phyloP scores from a whole-genome alignment of 2,797 vertebrate genomes.

The Toxotes lorentzi region DNA sequence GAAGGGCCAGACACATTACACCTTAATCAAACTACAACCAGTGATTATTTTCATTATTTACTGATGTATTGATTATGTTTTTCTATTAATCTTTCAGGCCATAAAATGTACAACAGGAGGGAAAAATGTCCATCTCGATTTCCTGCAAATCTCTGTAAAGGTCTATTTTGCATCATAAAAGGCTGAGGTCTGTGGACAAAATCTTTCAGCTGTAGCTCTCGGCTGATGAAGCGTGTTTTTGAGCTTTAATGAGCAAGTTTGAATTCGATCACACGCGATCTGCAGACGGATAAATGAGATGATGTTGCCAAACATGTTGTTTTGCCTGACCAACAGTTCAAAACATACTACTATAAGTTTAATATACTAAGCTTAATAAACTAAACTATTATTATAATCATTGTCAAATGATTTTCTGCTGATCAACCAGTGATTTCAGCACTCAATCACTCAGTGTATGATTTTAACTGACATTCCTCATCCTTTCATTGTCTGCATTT shows the following conservation, averaged over 20 bases:
- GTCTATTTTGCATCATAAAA: background rate
- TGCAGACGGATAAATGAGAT: background rate
- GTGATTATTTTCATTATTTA: background rate
- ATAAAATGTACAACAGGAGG: background rate
- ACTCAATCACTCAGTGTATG: background rate
- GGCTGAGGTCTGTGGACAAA: background rate
- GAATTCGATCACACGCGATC: background rate
- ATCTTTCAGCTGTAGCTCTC: background rate
- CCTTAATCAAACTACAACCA: background rate
- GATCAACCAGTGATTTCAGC: background rate
- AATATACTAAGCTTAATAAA: background rate
- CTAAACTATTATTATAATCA: background rate
- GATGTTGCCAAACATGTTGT: background rate
- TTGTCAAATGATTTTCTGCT: background rate
- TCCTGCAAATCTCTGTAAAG: background rate
- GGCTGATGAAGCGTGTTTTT: background rate
- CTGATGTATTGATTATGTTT: background rate
- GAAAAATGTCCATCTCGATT: background rate
- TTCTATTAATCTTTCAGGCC: background rate
- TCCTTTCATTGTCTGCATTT: conserved; percentile 12
- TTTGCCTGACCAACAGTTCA: background rate
- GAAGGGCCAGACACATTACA: background rate
- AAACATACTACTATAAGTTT: too few species aligned
- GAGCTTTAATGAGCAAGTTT: background rate
- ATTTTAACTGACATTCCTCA: background rate